Percentiles rank a stretch among this genome's conserved stretches.
Evolutionary conservation across 2,888 invertebrate species (phyloP).

Genomic region (Hanleya hanleyi): DNA sequence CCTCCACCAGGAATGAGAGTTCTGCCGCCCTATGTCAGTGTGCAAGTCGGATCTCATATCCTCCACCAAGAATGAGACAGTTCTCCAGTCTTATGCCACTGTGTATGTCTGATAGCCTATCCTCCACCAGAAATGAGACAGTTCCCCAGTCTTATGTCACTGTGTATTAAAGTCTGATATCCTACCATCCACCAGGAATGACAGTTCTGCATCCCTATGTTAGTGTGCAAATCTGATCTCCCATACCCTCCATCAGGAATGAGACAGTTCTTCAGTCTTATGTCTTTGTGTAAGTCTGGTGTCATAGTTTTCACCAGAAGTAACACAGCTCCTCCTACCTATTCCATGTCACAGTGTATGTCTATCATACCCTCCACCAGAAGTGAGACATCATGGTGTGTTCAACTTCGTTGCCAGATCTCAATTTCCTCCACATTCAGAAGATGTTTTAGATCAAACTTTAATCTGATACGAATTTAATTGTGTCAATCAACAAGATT

Average conservation of each 20-base stretch:
- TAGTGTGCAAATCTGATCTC: conserved; percentile 54
- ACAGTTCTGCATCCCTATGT: conserved; percentile 58
- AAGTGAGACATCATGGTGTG: too few relatives aligned
- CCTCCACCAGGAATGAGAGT: too few relatives aligned
- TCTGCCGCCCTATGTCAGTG: too few relatives aligned
- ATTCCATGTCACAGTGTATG: conserved; percentile 60
- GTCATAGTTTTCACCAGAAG: conserved; percentile 52
- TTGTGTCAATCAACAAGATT: too few relatives aligned
- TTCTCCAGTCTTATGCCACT: too few relatives aligned
- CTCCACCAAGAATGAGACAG: too few relatives aligned
- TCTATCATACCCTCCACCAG: too few relatives aligned
- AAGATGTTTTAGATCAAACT: too few relatives aligned
- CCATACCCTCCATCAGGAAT: conserved; percentile 54
- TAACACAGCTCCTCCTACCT: conserved; percentile 58
- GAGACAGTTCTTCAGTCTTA: conserved; percentile 59
- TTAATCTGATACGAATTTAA: too few relatives aligned
- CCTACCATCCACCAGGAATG: conserved; percentile 55
- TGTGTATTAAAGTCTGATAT: conserved; percentile 54
- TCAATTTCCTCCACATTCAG: too few relatives aligned
- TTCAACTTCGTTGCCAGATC: too few relatives aligned
- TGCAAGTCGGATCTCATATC: too few relatives aligned
- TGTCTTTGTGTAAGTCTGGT: conserved; percentile 55
- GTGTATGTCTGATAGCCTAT: conserved; percentile 61
- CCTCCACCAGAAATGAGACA: conserved; percentile 48
- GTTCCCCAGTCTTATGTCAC: conserved; percentile 60